Evolutionary conservation across 2,797 vertebrate genomes (phyloP).

Genomic region (Carcharodon carcharias): DNA sequence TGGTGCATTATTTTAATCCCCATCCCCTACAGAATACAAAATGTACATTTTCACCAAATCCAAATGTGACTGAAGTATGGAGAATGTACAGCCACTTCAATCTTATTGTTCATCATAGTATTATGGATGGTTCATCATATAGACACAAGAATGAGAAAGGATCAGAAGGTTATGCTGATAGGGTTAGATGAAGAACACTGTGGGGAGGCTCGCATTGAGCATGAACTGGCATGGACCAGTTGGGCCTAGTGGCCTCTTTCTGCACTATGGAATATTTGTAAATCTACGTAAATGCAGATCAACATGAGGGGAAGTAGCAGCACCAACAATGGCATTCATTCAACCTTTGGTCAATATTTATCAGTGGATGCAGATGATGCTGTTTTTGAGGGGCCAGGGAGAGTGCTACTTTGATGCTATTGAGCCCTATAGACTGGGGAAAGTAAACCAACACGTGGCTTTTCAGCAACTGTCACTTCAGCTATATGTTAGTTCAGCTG

Average conservation of each 20-base stretch:
- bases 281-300: background rate
- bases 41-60: background rate
- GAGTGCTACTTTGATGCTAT: background rate
- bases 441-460: background rate
- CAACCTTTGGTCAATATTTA: background rate
- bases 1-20: background rate
- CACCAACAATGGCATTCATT: background rate
- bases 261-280: background rate
- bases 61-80: background rate
- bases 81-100: background rate
- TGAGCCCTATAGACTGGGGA: background rate
- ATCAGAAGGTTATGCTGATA: background rate
- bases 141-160: background rate
- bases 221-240: background rate
- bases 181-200: background rate
- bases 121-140: background rate
- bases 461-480: constrained; percentile 12
- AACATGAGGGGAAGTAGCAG: background rate
- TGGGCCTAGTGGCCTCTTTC: background rate
- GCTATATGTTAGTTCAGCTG: background rate
- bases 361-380: background rate
- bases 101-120: background rate
- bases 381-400: background rate
- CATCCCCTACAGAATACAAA: too few relatives aligned
- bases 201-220: background rate